phyloP scores from a whole-genome alignment of 2,797 vertebrate species.

The Lophotriccus pileatus region DNA sequence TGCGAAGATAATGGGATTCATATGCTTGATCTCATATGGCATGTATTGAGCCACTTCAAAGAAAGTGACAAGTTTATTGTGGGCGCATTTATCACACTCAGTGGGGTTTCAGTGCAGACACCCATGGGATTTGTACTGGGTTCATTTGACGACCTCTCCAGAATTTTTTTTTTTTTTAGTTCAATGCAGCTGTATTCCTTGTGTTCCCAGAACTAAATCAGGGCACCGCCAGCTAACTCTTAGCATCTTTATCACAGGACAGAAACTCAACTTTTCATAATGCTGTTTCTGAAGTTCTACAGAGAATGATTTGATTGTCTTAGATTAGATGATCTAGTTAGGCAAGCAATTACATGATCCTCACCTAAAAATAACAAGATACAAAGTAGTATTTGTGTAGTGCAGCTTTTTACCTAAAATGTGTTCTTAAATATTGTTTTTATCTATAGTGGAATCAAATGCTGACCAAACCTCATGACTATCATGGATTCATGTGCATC shows the following conservation, averaged over 20 bases:
- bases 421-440: not conserved
- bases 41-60: not conserved
- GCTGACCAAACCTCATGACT: not conserved
- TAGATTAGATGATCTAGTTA: not conserved
- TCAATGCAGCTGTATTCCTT: not conserved
- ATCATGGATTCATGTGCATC: not conserved
- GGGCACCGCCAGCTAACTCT: not conserved
- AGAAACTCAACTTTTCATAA: not conserved
- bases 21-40: not conserved
- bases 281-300: not conserved
- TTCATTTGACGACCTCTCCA: not conserved
- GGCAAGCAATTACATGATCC: not conserved
- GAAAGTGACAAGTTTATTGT: not conserved
- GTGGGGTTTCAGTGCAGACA: not conserved
- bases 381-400: not conserved
- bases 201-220: not conserved
- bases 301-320: not conserved
- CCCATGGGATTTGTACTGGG: not conserved
- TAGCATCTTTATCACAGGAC: not conserved
- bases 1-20: not conserved
- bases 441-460: not conserved
- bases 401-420: not conserved
- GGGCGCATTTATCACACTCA: not conserved
- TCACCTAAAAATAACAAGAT: not conserved
- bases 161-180: not conserved